These are phyloP conservation scores for Stramonita haemastoma DNA, from an alignment of 2,888 invertebrate species.

Conservation along the genomic window DNA sequence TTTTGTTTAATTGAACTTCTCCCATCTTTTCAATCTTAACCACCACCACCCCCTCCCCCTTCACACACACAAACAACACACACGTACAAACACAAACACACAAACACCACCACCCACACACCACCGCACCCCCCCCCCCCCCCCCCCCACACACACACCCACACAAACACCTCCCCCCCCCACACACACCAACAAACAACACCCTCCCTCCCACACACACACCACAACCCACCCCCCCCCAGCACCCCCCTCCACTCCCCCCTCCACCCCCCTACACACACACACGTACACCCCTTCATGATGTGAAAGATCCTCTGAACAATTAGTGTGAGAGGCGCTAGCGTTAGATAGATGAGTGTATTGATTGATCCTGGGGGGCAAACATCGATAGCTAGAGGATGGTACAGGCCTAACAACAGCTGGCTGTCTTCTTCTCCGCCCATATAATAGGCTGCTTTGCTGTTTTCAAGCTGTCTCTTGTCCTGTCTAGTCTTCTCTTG, in stretches of 20 bases:
- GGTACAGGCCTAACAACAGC: too few species aligned
- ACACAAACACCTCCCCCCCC: background rate
- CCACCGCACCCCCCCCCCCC: background rate
- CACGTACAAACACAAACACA: background rate
- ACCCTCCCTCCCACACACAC: background rate
- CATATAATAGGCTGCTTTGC: too few species aligned
- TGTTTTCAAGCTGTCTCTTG: too few species aligned
- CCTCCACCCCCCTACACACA: background rate
- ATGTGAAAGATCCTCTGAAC: too few species aligned
- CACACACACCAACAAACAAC: constrained; percentile 4
- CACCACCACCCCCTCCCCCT: background rate
- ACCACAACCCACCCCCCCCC: background rate
- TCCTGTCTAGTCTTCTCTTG: too few species aligned
- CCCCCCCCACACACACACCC: background rate
- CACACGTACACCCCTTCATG: background rate
- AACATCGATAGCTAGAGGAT: too few species aligned
- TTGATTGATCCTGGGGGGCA: too few species aligned
- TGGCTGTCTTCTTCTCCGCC: too few species aligned
- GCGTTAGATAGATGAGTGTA: too few species aligned
- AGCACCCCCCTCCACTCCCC: background rate
- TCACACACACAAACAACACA: constrained; percentile 16
- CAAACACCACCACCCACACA: background rate
- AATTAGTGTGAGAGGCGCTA: too few species aligned
- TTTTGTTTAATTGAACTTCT: too few species aligned
- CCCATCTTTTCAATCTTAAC: background rate